Conservation (phyloP, 2,888 invertebrate genomes). For the Epinotia ramella region DNA sequence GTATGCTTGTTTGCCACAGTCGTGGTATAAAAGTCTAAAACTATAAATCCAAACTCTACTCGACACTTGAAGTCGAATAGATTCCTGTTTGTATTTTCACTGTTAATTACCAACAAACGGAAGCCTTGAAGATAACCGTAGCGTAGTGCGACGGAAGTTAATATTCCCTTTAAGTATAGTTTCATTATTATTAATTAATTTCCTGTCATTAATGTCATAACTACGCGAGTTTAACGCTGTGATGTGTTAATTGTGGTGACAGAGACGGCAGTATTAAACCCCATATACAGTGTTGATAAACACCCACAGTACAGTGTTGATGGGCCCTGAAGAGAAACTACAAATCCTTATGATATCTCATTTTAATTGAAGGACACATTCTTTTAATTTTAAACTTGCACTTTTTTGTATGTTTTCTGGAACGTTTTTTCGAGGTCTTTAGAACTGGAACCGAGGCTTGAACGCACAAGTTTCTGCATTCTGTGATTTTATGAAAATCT, state of each 20-base stretch:
- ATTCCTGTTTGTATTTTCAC: constrained; percentile 15
- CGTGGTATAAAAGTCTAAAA: neutral
- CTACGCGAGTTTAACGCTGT: neutral
- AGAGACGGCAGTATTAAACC: neutral
- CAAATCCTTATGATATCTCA: too few species aligned
- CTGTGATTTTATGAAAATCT: too few species aligned
- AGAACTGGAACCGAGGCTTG: too few species aligned
- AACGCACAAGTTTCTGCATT: too few species aligned
- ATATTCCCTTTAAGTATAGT: constrained; percentile 18
- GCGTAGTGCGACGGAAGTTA: constrained; percentile 1
- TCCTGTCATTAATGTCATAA: constrained; percentile 3
- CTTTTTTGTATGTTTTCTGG: too few species aligned
- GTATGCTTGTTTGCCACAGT: neutral
- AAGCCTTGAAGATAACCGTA: neutral
- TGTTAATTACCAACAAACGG: constrained; percentile 15
- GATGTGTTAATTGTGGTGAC: constrained; percentile 1
- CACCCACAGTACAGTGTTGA: too few species aligned
- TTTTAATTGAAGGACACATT: too few species aligned
- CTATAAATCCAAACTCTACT: neutral
- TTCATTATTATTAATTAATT: constrained; percentile 11
- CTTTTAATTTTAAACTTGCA: too few species aligned
- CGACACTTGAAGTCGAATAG: neutral
- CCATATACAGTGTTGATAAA: neutral
- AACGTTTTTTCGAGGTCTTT: too few species aligned
- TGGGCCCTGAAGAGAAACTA: too few species aligned